These are phyloP conservation scores for Passer domesticus DNA, from an alignment of 2,113 vertebrate genomes.

Conservation along the genomic window DNA sequence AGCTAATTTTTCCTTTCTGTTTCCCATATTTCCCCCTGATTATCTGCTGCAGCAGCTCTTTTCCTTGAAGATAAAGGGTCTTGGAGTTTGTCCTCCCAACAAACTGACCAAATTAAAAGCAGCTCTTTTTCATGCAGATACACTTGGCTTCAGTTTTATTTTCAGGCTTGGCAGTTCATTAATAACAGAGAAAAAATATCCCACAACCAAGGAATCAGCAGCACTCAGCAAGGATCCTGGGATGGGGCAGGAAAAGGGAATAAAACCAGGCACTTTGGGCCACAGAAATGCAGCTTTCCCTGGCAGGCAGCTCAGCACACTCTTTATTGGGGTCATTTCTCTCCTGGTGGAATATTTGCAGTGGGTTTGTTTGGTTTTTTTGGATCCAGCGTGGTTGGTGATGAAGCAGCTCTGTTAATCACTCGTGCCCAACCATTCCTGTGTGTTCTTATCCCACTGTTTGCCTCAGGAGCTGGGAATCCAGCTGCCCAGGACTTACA, in stretches of 20 bases:
- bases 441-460: neutral
- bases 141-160: neutral
- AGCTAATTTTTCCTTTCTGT: neutral
- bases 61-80: neutral
- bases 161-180: slow-evolving; percentile 1
- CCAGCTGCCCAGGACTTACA: neutral
- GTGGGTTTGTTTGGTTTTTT: neutral
- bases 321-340: neutral
- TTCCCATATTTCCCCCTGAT: neutral
- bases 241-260: neutral
- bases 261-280: neutral
- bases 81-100: neutral
- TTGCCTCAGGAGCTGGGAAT: neutral
- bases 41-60: neutral
- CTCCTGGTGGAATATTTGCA: neutral
- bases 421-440: neutral
- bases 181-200: neutral
- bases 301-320: neutral
- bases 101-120: neutral
- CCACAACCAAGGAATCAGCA: neutral
- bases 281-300: neutral
- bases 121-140: neutral
- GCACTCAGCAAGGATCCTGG: neutral
- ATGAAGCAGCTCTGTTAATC: neutral
- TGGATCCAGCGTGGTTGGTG: neutral